These are phyloP conservation scores for Centropus bengalensis DNA, from an alignment of 2,113 vertebrate genomes.

Conservation along the genomic window DNA sequence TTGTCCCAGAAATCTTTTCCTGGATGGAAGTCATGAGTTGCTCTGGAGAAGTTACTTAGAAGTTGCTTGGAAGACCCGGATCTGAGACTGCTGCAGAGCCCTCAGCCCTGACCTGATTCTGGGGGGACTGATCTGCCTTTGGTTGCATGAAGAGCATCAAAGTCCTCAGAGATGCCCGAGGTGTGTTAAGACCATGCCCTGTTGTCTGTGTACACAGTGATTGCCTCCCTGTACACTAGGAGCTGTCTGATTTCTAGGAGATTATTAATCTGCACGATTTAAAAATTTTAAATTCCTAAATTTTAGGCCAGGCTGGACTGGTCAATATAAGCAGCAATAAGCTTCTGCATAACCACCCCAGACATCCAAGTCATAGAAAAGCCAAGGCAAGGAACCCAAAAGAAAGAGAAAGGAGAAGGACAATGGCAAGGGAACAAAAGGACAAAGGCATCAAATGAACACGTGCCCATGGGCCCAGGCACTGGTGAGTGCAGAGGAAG, in stretches of 20 bases:
- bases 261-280: neutral
- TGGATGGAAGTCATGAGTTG: neutral
- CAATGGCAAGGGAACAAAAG: neutral
- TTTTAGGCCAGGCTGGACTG: neutral
- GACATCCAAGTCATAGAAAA: neutral
- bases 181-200: neutral
- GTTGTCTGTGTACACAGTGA: too few relatives aligned
- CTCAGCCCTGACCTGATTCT: neutral
- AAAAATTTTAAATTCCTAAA: too few relatives aligned
- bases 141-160: neutral
- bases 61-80: neutral
- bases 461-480: neutral
- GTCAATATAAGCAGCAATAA: rapidly evolving
- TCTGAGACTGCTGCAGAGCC: neutral
- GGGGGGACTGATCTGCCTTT: neutral
- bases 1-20: neutral
- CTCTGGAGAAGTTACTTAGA: neutral
- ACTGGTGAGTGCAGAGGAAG: neutral
- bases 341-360: rapidly evolving
- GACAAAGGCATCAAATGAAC: neutral
- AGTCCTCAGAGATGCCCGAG: neutral
- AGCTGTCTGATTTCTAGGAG: neutral
- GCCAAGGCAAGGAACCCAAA: neutral
- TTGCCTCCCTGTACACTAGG: neutral
- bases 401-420: neutral